Base-by-base conservation (phyloP, 2,797 vertebrate species). In the Heliangelus exortis region DNA sequence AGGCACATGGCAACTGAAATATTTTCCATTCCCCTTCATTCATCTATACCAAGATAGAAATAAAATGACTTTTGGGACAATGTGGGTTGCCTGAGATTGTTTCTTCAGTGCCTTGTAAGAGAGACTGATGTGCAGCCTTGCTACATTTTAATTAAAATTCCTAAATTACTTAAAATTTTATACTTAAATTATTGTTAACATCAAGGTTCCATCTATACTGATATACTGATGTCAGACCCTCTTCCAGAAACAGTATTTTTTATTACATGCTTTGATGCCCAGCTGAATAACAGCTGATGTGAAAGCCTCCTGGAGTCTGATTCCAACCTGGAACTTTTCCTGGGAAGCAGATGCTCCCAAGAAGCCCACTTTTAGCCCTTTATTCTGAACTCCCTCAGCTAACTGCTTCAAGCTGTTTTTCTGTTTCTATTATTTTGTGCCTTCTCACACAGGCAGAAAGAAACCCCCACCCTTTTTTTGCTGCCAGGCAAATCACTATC, bases 331-430 rank as follows among this genome's bases (percentile, higher is more conserved):
- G 10, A 14, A 6, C 19, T 31, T 71, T 58, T 58, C 79, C 82
- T n/a, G 31, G 81, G 58, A 87, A 54, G 33, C 0, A 0, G 29
- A 36, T 82, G 53, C 17, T 75, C 53, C 45, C 48, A 7, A 50
- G 33, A 22, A 69, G 45, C 90, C 62, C 5, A 9, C 18, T 68
- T 43, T 39, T 57, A 92, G 78, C 14, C 53, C 26, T 58, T 91
- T 67, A 76, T 59, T 91, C n/a, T 29, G 54, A n/a, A 25, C 34
- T 74, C 93, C 78, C 54, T 92, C 80, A 50, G 58, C 80, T 79
- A 85, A 82, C 15, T 73, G 43, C 69, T 66, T 81, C 86, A 84
- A 86, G 90, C 29, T 92, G 93, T 77, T 88, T 91, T 91, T 41
- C 63, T 53, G 15, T 63, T 86, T 85, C 67, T 47, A 63, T 86